Evolutionary conservation across 1,140 invertebrate species (phyloP).

Genomic region (Phymorhynchus buccinoides): DNA sequence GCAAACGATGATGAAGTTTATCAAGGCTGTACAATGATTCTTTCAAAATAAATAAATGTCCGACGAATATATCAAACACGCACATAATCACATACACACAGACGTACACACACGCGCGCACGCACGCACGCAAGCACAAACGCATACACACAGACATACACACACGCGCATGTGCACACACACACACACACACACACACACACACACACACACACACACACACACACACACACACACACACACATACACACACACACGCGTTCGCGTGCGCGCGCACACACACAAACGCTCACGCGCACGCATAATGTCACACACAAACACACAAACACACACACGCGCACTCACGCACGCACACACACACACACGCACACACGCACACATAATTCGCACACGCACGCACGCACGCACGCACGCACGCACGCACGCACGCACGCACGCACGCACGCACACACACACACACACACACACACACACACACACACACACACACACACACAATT

Average conservation of each 20-base stretch:
- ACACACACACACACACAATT: background rate
- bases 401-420: background rate
- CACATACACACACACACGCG: background rate
- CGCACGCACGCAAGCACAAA: too few relatives aligned
- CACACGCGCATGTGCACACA: background rate
- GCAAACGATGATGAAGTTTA: too few relatives aligned
- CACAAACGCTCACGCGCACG: conserved; percentile 1
- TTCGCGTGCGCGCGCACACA: background rate
- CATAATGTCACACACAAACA: conserved; percentile 10
- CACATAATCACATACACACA: too few relatives aligned
- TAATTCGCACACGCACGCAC: too few relatives aligned
- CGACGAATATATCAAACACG: too few relatives aligned
- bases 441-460: conserved; percentile 3
- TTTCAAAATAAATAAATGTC: too few relatives aligned
- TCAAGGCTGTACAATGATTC: too few relatives aligned
- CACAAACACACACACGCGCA: background rate
- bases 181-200: background rate
- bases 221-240: background rate
- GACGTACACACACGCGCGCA: too few relatives aligned
- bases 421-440: background rate
- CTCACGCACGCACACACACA: background rate
- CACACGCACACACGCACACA: background rate
- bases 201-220: background rate
- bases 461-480: background rate
- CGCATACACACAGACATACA: background rate